phyloP scores from a whole-genome alignment of 2,113 vertebrate genomes.

The Leptobrachium leishanense region DNA sequence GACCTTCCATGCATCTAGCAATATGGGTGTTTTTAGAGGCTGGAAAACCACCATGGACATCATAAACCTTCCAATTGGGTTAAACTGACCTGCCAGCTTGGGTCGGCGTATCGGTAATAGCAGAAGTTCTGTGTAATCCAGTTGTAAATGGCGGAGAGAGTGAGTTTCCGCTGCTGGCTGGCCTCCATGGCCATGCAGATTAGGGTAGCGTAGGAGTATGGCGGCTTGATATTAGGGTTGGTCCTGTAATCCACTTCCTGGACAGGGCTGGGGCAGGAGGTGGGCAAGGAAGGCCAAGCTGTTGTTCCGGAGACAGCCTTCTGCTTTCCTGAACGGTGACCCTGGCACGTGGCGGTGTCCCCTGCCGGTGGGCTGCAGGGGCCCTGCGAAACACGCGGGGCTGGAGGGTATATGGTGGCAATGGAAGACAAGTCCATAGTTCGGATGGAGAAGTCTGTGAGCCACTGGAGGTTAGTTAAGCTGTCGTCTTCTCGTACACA shows the following conservation, averaged over 20 bases:
- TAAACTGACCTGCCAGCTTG: constrained; percentile 82
- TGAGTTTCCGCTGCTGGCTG: constrained; percentile 79
- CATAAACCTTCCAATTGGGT: neutral
- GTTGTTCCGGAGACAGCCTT: constrained; percentile 58
- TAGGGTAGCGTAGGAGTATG: constrained; percentile 80
- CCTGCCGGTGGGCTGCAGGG: constrained; percentile 78
- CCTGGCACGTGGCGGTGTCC: constrained; percentile 75
- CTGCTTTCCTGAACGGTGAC: constrained; percentile 66
- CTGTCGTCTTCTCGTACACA: constrained; percentile 68
- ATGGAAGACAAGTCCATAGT: constrained; percentile 66
- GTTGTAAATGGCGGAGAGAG: constrained; percentile 80
- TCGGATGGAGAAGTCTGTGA: constrained; percentile 82
- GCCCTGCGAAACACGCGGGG: constrained; percentile 64
- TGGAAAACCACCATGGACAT: too few relatives aligned
- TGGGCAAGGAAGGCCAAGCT: constrained; percentile 50
- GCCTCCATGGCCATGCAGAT: constrained; percentile 87
- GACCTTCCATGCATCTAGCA: too few relatives aligned
- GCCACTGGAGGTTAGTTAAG: constrained; percentile 83
- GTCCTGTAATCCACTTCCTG: constrained; percentile 75
- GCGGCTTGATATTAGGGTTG: constrained; percentile 76
- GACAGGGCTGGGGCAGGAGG: constrained; percentile 58
- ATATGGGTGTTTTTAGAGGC: too few relatives aligned
- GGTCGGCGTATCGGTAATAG: constrained; percentile 82
- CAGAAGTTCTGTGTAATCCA: constrained; percentile 85
- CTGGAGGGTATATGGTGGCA: constrained; percentile 51